These are phyloP conservation scores for Ricordea florida DNA, from an alignment of 92 coral and sea anemone species.

Conservation along the genomic window DNA sequence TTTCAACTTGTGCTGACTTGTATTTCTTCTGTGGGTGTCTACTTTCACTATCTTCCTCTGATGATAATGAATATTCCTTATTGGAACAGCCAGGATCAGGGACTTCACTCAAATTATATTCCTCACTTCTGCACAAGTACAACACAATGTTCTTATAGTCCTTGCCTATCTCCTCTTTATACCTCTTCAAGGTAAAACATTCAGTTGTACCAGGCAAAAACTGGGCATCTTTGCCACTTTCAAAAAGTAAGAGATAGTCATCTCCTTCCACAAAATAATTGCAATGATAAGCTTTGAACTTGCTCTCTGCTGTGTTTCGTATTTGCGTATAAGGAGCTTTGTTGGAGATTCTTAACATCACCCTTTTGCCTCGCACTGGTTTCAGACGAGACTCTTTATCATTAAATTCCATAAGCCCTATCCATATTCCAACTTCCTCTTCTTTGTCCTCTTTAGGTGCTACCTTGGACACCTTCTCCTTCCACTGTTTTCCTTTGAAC, in stretches of 20 bases:
- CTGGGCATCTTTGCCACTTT: conserved; percentile 60
- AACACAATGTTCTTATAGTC: conserved; percentile 63
- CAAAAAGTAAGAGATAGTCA: conserved; percentile 40
- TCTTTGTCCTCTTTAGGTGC: conserved; percentile 41
- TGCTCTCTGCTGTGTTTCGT: conserved; percentile 25
- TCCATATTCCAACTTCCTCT: conserved; percentile 45
- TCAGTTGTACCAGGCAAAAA: conserved; percentile 69
- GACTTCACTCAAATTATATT: conserved; percentile 1
- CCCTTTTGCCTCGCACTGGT: conserved; percentile 55
- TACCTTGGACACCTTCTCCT: not conserved
- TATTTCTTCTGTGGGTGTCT: not conserved
- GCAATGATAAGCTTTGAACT: conserved; percentile 68
- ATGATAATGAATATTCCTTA: too few relatives aligned
- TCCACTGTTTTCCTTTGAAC: too few relatives aligned
- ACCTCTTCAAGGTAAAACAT: conserved; percentile 55
- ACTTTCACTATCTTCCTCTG: not conserved
- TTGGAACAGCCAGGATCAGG: not conserved
- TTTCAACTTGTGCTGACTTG: conserved; percentile 18
- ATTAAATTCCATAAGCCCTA: conserved; percentile 57
- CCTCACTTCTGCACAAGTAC: conserved; percentile 45
- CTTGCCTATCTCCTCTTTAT: conserved; percentile 63
- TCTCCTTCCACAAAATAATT: conserved; percentile 40
- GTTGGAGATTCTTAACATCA: conserved; percentile 53
- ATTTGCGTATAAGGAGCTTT: conserved; percentile 49
- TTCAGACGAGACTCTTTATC: conserved; percentile 38